A percentile compares a stretch with the other conserved stretches of the same genome.
Conservation (phyloP, 2,113 vertebrate species). For the Sander vitreus region DNA sequence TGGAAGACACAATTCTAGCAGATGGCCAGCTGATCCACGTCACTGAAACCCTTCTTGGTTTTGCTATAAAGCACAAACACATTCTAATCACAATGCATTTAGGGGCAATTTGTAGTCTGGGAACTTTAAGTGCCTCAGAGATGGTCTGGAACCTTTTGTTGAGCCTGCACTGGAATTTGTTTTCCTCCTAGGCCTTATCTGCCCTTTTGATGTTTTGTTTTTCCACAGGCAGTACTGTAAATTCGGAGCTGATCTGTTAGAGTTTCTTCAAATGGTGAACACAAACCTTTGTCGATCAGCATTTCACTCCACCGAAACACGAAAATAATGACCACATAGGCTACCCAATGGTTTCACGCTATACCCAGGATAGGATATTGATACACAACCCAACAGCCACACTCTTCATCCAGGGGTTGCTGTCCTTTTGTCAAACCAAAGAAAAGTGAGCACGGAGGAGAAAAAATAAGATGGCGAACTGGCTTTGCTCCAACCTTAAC, state of each 20-base stretch:
- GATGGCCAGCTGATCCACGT: slow-evolving; percentile 41
- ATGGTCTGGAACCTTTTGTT: slow-evolving; percentile 47
- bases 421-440: slow-evolving; percentile 46
- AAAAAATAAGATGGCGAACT: slow-evolving; percentile 36
- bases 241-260: slow-evolving; percentile 8
- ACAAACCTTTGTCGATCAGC: slow-evolving; percentile 5
- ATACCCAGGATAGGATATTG: slow-evolving; percentile 34
- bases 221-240: slow-evolving; percentile 20
- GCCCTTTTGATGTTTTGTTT: slow-evolving; percentile 35
- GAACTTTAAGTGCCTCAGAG: slow-evolving; percentile 47
- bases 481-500: slow-evolving; percentile 59
- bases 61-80: slow-evolving; percentile 25
- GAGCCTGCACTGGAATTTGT: slow-evolving; percentile 38
- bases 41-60: slow-evolving; percentile 14
- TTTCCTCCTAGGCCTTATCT: slow-evolving; percentile 52
- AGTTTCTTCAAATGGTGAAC: slow-evolving; percentile 7
- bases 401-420: slow-evolving; percentile 37
- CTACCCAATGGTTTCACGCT: slow-evolving; percentile 31
- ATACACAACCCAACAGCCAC: slow-evolving; percentile 30
- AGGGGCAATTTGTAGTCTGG: slow-evolving; percentile 59
- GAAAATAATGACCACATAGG: slow-evolving; percentile 41
- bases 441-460: slow-evolving; percentile 28
- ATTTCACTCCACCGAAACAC: slow-evolving; percentile 11
- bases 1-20: slow-evolving; percentile 6
- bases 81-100: slow-evolving; percentile 42